phyloP scores from a whole-genome alignment of 2,797 vertebrate species.

The Danio albolineatus region DNA sequence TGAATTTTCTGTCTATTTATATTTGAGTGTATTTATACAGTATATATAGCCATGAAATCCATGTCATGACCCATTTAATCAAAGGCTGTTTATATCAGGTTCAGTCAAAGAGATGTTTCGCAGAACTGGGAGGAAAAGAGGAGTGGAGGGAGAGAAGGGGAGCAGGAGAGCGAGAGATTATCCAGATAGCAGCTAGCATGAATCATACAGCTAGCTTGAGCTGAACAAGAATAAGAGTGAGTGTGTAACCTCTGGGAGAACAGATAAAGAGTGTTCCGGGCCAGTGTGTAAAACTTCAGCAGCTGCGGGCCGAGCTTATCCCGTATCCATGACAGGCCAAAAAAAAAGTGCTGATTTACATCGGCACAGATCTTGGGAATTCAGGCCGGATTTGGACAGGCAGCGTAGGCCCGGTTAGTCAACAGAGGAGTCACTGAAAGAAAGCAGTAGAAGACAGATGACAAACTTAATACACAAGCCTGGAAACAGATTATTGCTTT shows the following conservation, averaged over 20 bases:
- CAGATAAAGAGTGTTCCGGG: slow-evolving; percentile 57
- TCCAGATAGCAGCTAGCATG: slow-evolving; percentile 50
- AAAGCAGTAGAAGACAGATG: slow-evolving; percentile 41
- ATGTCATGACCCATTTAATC: slow-evolving; percentile 1
- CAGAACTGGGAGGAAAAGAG: slow-evolving; percentile 40
- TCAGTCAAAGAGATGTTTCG: slow-evolving; percentile 48
- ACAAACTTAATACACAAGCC: slow-evolving; percentile 21
- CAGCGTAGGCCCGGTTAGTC: slow-evolving; percentile 35
- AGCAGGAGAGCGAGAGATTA: slow-evolving; percentile 45
- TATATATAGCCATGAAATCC: too few species aligned
- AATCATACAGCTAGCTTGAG: slow-evolving; percentile 49
- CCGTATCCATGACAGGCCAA: slow-evolving; percentile 46
- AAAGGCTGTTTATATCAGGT: slow-evolving; percentile 48
- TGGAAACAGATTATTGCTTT: slow-evolving; percentile 35
- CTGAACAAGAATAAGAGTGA: slow-evolving; percentile 37
- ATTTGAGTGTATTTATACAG: too few species aligned
- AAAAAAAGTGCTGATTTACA: slow-evolving; percentile 49
- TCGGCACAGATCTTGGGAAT: slow-evolving; percentile 29
- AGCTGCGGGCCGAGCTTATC: slow-evolving; percentile 60
- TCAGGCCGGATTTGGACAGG: slow-evolving; percentile 14
- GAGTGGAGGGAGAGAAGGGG: slow-evolving; percentile 22
- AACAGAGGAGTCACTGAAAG: slow-evolving; percentile 21
- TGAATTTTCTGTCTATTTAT: too few species aligned
- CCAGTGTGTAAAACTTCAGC: slow-evolving; percentile 58
- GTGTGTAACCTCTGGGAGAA: slow-evolving; percentile 49